Evolutionary conservation across 2,797 vertebrate species (phyloP), one percentile per base, ranked within the genome.

Genomic region (Kryptolebias ocellatus): DNA sequence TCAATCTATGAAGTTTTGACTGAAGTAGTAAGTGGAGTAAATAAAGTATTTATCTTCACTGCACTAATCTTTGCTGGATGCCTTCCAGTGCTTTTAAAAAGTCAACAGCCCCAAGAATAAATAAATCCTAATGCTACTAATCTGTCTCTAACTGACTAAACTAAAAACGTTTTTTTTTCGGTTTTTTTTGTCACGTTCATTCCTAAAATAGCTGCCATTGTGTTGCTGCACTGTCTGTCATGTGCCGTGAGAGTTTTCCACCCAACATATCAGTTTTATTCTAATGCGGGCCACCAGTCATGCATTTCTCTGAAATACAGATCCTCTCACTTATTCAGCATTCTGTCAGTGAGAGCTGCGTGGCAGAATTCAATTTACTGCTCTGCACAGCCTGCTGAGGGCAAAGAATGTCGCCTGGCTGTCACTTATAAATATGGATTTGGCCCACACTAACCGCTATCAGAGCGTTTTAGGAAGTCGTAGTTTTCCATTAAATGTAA

Each of bases 301-400:
- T 87, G 89, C 89, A 75, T 90, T 91, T 85, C 72, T 80, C 81
- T 87, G 83, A 91, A 91, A 89, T 88, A 91, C 89, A 89, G 79
- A 89, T 89, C 88, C 77, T 89, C 85, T 88, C 87, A 90, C 90
- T 92, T 92, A 93, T 92, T 92, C 90, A 91, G 91, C 88, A 92
- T 91, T 91, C 91, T 90, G 90, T 92, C 89, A 89, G 87, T 31
- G 80, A 88, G 86, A 88, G 81, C 87, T 81, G 89, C 76, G 65
- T 84, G 86, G 87, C 83, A 84, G 81, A 91, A 91, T 92, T 93
- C 84, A 93, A 93, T 92, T 92, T 92, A 90, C 88, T 90, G 90
- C 88, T 78, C 81, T 80, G 85, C 85, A 82, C 86, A 81, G 82
- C 71, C 84, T 75, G 87, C 90, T 89, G 80, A 86, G 86, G 87